Conservation (phyloP, 1,140 invertebrate species). For the Zaprionus africanus region DNA sequence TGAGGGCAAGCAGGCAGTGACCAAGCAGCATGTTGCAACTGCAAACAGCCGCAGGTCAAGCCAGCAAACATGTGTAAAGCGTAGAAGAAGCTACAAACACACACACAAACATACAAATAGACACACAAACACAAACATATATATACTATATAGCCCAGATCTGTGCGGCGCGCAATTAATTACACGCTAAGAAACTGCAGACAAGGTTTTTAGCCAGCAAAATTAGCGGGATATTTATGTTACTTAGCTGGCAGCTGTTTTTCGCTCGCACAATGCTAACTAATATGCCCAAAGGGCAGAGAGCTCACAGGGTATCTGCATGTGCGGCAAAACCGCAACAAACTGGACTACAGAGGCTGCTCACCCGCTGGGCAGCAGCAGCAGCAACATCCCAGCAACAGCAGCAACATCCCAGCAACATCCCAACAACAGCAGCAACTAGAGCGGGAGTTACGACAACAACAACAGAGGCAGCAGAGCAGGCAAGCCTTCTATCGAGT, state of each 20-base stretch:
- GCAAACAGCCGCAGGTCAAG: neutral
- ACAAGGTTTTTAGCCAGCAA: slow-evolving; percentile 2
- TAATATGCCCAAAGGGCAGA: neutral
- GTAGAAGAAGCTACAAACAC: neutral
- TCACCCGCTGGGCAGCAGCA: no score
- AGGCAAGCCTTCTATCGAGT: neutral
- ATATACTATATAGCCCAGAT: neutral
- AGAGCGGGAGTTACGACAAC: neutral
- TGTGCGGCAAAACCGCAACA: no score
- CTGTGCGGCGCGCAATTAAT: neutral
- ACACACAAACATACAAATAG: no score
- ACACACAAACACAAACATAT: neutral
- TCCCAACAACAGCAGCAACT: neutral
- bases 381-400: no score
- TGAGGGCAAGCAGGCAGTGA: neutral
- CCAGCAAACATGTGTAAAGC: neutral
- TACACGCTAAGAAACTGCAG: slow-evolving; percentile 3
- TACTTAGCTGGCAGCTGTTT: slow-evolving; percentile 2
- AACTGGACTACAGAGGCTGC: no score
- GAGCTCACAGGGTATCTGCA: neutral
- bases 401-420: neutral
- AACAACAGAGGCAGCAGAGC: neutral
- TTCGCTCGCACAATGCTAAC: neutral
- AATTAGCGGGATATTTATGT: slow-evolving; percentile 1
- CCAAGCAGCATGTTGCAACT: slow-evolving; percentile 2